Conservation (phyloP, 2,888 invertebrate genomes). For the Lepidocyrtinus sp. region DNA sequence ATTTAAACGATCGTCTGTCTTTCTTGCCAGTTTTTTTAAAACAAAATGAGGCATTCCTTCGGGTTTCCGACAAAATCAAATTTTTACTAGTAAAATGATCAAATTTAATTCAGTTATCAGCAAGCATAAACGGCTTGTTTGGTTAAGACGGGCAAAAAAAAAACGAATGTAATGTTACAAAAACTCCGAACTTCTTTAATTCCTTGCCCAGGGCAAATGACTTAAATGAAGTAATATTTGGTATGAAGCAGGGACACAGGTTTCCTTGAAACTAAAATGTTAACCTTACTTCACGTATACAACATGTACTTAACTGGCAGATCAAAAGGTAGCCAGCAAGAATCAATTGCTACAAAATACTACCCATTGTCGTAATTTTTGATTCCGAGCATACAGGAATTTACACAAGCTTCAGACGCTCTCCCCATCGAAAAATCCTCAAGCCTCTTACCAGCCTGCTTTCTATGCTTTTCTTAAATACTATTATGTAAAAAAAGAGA, state of each 20-base stretch:
- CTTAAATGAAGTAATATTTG: too few relatives aligned
- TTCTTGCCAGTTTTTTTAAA: background rate
- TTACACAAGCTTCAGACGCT: background rate
- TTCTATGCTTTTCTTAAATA: background rate
- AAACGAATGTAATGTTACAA: too few relatives aligned
- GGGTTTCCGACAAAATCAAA: background rate
- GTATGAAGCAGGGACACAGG: background rate
- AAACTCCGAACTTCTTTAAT: too few relatives aligned
- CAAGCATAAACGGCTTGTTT: too few relatives aligned
- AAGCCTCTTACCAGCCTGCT: background rate
- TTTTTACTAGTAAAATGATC: slow-evolving; percentile 5
- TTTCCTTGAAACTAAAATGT: slow-evolving; percentile 24
- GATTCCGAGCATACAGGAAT: background rate
- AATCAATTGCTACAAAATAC: background rate
- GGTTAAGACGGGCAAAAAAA: too few relatives aligned
- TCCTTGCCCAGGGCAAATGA: too few relatives aligned
- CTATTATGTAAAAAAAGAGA: background rate
- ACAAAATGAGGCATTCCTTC: background rate
- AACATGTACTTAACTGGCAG: background rate
- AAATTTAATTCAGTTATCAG: background rate
- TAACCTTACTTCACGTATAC: background rate
- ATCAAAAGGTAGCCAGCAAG: background rate
- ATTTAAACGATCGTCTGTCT: slow-evolving; percentile 12
- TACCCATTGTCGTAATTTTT: too few relatives aligned
- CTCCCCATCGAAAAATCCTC: background rate